Percentiles rank a stretch among this genome's conserved stretches.
Conservation (phyloP, 2,888 invertebrate genomes). For the Oxycera nigricornis region DNA sequence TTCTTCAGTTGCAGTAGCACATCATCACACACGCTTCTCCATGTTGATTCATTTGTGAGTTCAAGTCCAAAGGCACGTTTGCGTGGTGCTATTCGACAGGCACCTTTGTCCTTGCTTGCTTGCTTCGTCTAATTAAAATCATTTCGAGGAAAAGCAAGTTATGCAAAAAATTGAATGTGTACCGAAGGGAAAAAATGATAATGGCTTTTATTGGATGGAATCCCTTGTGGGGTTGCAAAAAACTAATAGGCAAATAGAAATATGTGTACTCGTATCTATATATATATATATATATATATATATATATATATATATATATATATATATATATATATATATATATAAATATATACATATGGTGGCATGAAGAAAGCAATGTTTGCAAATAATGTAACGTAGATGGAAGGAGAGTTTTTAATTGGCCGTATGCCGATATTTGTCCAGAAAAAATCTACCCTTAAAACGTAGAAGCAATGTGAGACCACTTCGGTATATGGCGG, state of each 20-base stretch:
- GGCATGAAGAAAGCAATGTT: background rate
- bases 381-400: background rate
- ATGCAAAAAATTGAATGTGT: background rate
- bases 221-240: background rate
- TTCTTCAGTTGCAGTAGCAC: background rate
- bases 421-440: background rate
- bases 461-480: too few relatives aligned
- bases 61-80: background rate
- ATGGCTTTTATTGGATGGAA: background rate
- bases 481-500: too few relatives aligned
- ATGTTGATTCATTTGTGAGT: too few relatives aligned
- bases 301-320: too few relatives aligned
- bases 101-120: slow-evolving; percentile 1
- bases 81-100: background rate
- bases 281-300: too few relatives aligned
- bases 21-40: background rate
- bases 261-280: background rate
- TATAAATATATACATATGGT: too few relatives aligned
- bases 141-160: background rate
- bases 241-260: too few relatives aligned
- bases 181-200: background rate
- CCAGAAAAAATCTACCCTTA: too few relatives aligned
- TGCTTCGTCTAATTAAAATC: slow-evolving; percentile 23
- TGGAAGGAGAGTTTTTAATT: background rate
- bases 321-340: too few relatives aligned